A percentile compares a stretch with the other conserved stretches of the same genome.
phyloP scores from a whole-genome alignment of 2,113 vertebrate species.

The Stegostoma tigrinum region DNA sequence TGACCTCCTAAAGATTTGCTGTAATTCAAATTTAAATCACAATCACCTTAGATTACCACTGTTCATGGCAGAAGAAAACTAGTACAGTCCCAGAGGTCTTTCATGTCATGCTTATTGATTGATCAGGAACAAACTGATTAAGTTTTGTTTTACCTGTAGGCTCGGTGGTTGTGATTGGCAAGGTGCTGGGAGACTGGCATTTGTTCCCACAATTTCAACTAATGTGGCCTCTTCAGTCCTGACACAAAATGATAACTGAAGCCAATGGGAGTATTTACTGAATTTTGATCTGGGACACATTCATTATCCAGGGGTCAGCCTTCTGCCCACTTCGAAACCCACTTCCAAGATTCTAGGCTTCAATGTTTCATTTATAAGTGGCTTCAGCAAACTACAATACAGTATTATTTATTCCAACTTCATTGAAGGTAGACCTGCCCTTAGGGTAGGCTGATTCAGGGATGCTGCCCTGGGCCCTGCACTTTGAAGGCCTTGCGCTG shows the following conservation, averaged over 20 bases:
- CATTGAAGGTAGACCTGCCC: neutral
- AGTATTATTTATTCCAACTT: neutral
- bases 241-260: neutral
- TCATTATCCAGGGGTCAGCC: neutral
- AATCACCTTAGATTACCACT: neutral
- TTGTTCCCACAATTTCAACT: neutral
- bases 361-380: neutral
- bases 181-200: too few species aligned
- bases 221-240: neutral
- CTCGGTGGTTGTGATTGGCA: neutral
- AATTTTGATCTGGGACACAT: neutral
- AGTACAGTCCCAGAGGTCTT: neutral
- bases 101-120: neutral
- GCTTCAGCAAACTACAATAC: neutral
- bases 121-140: neutral
- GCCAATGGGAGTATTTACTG: neutral
- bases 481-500: too few species aligned
- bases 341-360: neutral
- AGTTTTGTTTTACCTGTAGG: neutral
- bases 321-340: neutral
- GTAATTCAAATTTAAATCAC: too few species aligned
- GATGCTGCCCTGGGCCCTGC: too few species aligned
- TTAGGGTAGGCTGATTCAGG: too few species aligned
- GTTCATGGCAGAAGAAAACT: neutral
- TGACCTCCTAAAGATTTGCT: neutral